Evolutionary conservation across 2,888 invertebrate genomes (phyloP), one percentile per base, ranked within the genome.

Genomic region (Drosophila histrio): DNA sequence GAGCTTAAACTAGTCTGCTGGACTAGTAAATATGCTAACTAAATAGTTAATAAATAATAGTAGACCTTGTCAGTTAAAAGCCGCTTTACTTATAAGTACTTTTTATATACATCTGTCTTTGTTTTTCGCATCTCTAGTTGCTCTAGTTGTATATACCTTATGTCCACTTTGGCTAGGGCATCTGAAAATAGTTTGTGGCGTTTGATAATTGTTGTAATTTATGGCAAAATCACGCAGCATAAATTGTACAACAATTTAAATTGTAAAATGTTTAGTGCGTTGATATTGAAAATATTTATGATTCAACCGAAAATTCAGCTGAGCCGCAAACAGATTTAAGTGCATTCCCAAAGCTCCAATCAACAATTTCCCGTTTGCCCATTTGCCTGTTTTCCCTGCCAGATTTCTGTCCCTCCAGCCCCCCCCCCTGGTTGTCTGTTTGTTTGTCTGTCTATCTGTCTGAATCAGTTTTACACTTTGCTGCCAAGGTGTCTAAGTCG

Each of bases 211-310:
- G 64, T 58, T 73, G 61, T 62, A 74, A 77, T 79, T 74, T 62
- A 70, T 74, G 57, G 56, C 50, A 34, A 64, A 63, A 66, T 67
- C 68, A 53, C 70, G 49, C 60, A 47, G 30, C 56, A 53, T 61
- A 66, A 76, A 69, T 63, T 57, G n/a, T 22, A 60, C 58, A 65
- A 61, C 59, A 66, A 66, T 66, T 59, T 58, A 38, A 63, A 77
- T 54, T 71, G 22, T 58, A 38, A 63, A 77, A 57, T 71, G 22
- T 52, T 64, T 52, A 28, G 60, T 46, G 47, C 50, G n/a, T 19
- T 65, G 54, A 59, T 56, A 47, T 53, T 15, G 46, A 63, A 72
- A 76, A 71, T 71, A 67, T 68, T 81, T 67, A 61, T 65, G 58
- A 52, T 62, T 59, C 50, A 62, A 28, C n/a, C 13, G n/a, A 44